Conservation (phyloP, 2,113 vertebrate genomes). For the Redunca redunca region DNA sequence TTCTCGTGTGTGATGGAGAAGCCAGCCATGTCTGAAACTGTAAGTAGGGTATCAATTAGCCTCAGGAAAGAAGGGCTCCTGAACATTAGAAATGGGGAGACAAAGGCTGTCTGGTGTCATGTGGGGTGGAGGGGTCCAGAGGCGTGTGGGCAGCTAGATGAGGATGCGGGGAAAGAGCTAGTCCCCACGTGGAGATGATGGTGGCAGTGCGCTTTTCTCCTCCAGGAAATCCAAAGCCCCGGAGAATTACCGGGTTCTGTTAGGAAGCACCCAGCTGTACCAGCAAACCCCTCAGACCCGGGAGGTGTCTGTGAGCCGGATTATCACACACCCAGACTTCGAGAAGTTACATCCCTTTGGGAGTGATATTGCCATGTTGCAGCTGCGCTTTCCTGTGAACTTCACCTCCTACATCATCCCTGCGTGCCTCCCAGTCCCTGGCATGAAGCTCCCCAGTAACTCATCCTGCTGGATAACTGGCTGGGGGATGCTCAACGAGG, state of each 20-base stretch:
- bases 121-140: neutral
- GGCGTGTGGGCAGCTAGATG: neutral
- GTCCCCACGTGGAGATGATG: neutral
- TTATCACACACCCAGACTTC: constrained; percentile 51
- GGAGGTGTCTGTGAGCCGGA: neutral
- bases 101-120: too few species aligned
- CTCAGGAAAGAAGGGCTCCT: neutral
- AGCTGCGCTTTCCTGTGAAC: constrained; percentile 30
- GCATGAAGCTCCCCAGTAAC: neutral
- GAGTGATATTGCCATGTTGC: constrained; percentile 51
- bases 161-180: neutral
- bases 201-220: neutral
- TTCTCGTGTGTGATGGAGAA: neutral
- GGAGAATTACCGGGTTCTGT: neutral
- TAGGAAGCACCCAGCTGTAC: constrained; percentile 26
- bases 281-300: neutral
- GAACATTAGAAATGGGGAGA: neutral
- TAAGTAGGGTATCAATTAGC: neutral
- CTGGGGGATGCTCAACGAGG: constrained; percentile 43
- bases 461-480: constrained; percentile 44
- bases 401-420: neutral
- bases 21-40: neutral
- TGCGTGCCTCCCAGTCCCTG: constrained; percentile 24
- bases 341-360: neutral
- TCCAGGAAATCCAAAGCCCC: constrained; percentile 38